These are phyloP conservation scores for Anagrus nilaparvatae DNA, from an alignment of 1,140 invertebrate species.

Conservation along the genomic window DNA sequence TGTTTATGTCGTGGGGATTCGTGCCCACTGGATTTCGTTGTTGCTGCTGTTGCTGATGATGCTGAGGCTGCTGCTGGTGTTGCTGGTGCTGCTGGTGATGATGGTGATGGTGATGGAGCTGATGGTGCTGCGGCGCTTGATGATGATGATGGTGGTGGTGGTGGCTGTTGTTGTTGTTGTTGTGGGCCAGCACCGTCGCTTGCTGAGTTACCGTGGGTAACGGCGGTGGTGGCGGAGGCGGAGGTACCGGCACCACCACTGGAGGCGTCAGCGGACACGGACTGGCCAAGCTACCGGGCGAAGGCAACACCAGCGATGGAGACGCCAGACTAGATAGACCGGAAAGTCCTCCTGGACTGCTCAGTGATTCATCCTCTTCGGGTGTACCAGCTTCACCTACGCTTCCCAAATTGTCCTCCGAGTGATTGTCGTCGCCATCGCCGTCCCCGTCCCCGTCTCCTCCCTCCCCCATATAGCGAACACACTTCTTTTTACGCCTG, in stretches of 20 bases:
- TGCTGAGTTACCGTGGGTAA: no score
- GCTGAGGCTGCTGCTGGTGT: conserved; percentile 13
- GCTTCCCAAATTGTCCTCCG: conserved; percentile 68
- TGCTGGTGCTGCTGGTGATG: conserved; percentile 7
- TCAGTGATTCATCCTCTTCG: conserved; percentile 61
- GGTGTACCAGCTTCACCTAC: conserved; percentile 62
- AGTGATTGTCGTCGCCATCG: conserved; percentile 58
- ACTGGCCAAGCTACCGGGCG: conserved; percentile 56
- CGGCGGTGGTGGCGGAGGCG: conserved; percentile 33
- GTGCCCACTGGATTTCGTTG: conserved; percentile 73
- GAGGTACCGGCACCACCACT: conserved; percentile 20
- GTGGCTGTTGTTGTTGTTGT: no score
- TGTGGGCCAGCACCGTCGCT: no score
- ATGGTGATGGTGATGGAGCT: neutral
- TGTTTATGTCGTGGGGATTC: conserved; percentile 83
- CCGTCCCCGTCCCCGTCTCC: conserved; percentile 56
- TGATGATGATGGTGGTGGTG: conserved; percentile 6
- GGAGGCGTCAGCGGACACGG: conserved; percentile 46
- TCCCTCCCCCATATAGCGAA: conserved; percentile 78
- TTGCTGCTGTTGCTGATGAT: conserved; percentile 36
- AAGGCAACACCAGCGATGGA: conserved; percentile 57
- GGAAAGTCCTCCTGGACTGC: conserved; percentile 65
- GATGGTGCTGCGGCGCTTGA: conserved; percentile 2
- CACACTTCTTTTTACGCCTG: conserved; percentile 98
- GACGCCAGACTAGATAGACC: conserved; percentile 69